A percentile compares a stretch with the other conserved stretches of the same genome.
These are phyloP conservation scores for Morelia viridis DNA, from an alignment of 2,797 vertebrate genomes.

Conservation along the genomic window DNA sequence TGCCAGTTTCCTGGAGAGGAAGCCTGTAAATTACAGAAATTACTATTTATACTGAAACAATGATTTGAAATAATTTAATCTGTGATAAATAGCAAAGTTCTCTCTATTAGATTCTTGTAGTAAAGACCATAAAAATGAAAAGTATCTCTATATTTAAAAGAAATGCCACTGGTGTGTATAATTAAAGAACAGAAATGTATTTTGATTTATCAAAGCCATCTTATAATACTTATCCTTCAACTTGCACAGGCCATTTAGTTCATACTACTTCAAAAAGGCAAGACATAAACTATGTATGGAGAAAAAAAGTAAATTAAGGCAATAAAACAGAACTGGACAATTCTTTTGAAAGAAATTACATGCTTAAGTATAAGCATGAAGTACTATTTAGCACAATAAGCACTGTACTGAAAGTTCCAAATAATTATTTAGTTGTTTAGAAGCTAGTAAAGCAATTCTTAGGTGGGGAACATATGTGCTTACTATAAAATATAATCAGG, in stretches of 20 bases:
- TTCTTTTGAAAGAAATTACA: neutral
- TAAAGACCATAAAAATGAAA: conserved; percentile 55
- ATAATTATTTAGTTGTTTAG: conserved; percentile 23
- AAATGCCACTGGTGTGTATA: conserved; percentile 30
- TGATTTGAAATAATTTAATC: conserved; percentile 31
- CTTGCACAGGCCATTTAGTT: conserved; percentile 9
- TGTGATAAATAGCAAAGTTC: conserved; percentile 42
- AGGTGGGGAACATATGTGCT: conserved; percentile 37
- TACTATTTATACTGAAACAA: conserved; percentile 44
- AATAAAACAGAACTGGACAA: conserved; percentile 38
- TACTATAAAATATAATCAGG: conserved; percentile 63
- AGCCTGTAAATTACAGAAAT: conserved; percentile 41
- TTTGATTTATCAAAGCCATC: conserved; percentile 32
- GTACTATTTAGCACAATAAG: conserved; percentile 30
- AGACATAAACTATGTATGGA: conserved; percentile 32
- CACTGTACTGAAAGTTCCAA: conserved; percentile 11
- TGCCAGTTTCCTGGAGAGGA: conserved; percentile 25
- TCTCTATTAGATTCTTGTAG: conserved; percentile 30
- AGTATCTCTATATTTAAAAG: conserved; percentile 31
- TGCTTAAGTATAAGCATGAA: conserved; percentile 8
- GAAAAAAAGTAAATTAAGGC: conserved; percentile 48
- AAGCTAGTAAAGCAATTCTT: conserved; percentile 46
- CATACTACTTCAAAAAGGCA: conserved; percentile 27
- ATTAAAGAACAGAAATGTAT: conserved; percentile 22
- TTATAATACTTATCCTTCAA: conserved; percentile 30